Evolutionary conservation across 1,140 invertebrate genomes (phyloP).

Genomic region (Paralvinella palmiformis): DNA sequence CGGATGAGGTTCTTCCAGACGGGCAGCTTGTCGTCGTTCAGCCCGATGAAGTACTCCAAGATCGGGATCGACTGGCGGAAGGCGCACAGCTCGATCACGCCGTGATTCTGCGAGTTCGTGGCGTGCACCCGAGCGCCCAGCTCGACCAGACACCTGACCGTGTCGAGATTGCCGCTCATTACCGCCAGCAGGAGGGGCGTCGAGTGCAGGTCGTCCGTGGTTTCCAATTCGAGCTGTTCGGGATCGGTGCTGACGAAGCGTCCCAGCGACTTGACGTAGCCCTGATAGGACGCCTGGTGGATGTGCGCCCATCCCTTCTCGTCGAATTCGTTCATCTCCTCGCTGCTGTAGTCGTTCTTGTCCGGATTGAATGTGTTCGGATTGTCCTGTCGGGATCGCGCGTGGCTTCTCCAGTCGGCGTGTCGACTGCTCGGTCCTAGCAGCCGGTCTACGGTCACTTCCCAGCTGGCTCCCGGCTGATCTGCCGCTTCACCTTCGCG

Average conservation of each 20-base stretch:
- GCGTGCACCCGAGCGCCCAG: conserved; percentile 33
- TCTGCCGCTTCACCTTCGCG: too few relatives aligned
- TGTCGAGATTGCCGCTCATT: conserved; percentile 36
- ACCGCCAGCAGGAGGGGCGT: conserved; percentile 47
- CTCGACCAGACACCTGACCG: conserved; percentile 33
- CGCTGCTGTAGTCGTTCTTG: too few relatives aligned
- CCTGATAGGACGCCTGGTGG: conserved; percentile 39
- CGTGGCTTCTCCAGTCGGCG: too few relatives aligned
- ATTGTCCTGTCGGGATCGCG: too few relatives aligned
- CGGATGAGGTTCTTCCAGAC: conserved; percentile 45
- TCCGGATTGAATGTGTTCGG: too few relatives aligned
- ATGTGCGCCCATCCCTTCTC: conserved; percentile 45
- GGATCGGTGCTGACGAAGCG: conserved; percentile 32
- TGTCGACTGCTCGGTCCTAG: too few relatives aligned
- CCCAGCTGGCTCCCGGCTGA: too few relatives aligned
- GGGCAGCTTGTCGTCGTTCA: conserved; percentile 33
- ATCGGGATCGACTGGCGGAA: conserved; percentile 35
- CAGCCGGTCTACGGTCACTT: too few relatives aligned
- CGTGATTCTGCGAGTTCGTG: conserved; percentile 40
- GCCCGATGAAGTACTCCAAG: conserved; percentile 38
- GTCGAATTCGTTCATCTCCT: conserved; percentile 42
- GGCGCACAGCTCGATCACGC: conserved; percentile 43
- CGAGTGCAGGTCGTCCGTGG: conserved; percentile 35
- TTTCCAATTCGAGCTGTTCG: conserved; percentile 38
- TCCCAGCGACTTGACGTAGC: conserved; percentile 42